A percentile compares a stretch with the other conserved stretches of the same genome.
Conservation (phyloP, 2,888 invertebrate species). For the Troides oblongomaculatus region DNA sequence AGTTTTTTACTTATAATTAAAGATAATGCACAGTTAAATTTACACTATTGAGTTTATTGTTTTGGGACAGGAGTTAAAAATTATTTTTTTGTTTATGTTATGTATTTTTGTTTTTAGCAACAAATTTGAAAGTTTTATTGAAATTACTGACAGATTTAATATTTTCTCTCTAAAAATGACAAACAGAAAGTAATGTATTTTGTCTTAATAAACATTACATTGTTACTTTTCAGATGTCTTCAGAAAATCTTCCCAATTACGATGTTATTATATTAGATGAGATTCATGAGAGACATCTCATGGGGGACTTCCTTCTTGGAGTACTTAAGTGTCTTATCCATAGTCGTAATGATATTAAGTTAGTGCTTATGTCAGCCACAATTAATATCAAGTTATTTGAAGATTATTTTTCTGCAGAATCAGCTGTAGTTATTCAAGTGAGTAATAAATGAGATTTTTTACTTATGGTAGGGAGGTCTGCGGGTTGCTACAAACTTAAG, state of each 20-base stretch:
- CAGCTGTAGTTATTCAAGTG: constrained; percentile 90
- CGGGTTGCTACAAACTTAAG: too few species aligned
- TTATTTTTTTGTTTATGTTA: too few species aligned
- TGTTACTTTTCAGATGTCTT: constrained; percentile 82
- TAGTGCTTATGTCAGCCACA: constrained; percentile 99
- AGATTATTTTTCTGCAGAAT: constrained; percentile 90
- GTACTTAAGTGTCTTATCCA: constrained; percentile 95
- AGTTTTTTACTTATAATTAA: constrained; percentile 5
- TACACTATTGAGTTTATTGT: too few species aligned
- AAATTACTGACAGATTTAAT: too few species aligned
- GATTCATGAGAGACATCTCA: constrained; percentile 97
- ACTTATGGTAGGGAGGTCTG: too few species aligned
- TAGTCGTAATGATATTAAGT: constrained; percentile 88
- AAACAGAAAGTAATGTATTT: too few species aligned
- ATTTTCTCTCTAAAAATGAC: too few species aligned
- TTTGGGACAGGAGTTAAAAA: too few species aligned
- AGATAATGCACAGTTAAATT: too few species aligned
- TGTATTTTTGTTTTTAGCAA: too few species aligned
- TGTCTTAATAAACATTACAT: too few species aligned
- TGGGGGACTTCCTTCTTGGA: constrained; percentile 96
- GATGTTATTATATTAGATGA: constrained; percentile 98
- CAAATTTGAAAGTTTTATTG: too few species aligned
- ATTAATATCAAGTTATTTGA: constrained; percentile 97
- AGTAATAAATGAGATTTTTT: constrained; percentile 26
- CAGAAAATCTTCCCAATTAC: constrained; percentile 90